Conservation (phyloP, 1,140 invertebrate species). For the Bombus superbus region DNA sequence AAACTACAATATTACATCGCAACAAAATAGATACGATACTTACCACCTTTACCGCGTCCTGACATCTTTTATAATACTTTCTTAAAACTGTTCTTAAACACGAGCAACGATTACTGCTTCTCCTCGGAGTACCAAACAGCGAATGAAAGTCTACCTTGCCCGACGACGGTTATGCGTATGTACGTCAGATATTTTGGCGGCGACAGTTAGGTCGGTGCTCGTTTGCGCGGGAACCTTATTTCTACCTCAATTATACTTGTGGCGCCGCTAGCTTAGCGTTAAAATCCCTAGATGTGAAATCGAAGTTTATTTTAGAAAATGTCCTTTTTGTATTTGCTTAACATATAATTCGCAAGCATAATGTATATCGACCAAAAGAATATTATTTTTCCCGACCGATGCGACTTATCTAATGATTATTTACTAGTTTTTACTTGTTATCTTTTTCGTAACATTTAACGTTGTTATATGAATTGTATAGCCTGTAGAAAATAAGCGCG, state of each 20-base stretch:
- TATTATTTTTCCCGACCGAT: background rate
- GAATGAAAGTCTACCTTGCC: conserved; percentile 58
- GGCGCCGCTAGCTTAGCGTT: background rate
- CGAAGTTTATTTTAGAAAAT: background rate
- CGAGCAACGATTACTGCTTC: background rate
- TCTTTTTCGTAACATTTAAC: no score
- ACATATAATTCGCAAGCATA: background rate
- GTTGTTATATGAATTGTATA: background rate
- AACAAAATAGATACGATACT: conserved; percentile 20
- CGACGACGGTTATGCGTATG: conserved; percentile 56
- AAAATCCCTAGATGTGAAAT: conserved; percentile 24
- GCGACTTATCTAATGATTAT: no score
- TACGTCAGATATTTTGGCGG: conserved; percentile 70
- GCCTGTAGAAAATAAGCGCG: background rate
- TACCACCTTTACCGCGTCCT: conserved; percentile 73
- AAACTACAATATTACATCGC: background rate
- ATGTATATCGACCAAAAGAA: background rate
- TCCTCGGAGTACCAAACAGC: conserved; percentile 40
- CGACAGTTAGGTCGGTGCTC: conserved; percentile 55
- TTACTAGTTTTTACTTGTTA: no score
- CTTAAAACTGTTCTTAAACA: background rate
- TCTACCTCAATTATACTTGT: background rate
- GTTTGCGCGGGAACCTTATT: conserved; percentile 68
- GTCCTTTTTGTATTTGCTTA: no score
- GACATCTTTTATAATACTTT: conserved; percentile 61